Conservation (phyloP, 2,113 vertebrate species). For the Falco punctatus region DNA sequence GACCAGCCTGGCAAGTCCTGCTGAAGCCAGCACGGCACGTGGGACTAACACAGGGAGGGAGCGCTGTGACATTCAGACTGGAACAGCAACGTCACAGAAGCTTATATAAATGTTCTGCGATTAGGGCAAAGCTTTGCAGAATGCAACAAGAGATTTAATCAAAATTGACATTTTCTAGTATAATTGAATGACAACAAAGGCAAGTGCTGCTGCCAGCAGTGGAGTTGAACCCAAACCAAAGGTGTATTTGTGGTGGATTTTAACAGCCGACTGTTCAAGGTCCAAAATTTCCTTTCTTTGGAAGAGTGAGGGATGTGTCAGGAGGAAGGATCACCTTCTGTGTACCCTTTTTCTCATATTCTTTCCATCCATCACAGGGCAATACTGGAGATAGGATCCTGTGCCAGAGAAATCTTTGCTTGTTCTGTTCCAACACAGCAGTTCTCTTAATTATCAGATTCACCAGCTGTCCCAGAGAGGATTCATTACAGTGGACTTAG, state of each 20-base stretch:
- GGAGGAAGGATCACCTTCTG: not conserved
- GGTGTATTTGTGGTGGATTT: not conserved
- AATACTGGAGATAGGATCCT: not conserved
- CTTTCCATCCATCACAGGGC: not conserved
- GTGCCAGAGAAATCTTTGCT: not conserved
- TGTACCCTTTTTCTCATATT: not conserved
- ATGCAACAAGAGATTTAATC: slow-evolving; percentile 28
- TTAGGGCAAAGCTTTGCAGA: slow-evolving; percentile 1
- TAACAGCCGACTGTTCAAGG: not conserved
- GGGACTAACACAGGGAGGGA: not conserved
- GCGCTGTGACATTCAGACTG: not conserved
- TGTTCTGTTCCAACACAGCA: not conserved
- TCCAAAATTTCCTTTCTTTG: not conserved
- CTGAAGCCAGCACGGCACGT: accelerated
- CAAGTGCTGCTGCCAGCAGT: not conserved
- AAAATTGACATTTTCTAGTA: slow-evolving; percentile 14
- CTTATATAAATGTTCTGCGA: slow-evolving; percentile 15
- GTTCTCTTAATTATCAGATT: not conserved
- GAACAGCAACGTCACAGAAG: not conserved
- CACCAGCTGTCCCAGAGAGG: not conserved
- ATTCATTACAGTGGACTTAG: not conserved
- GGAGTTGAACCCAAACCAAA: not conserved
- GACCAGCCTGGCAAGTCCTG: not conserved
- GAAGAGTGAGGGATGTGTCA: not conserved
- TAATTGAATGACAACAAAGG: not conserved